Conservation (phyloP, 2,113 vertebrate species). For the Rhynchopsitta pachyrhyncha region DNA sequence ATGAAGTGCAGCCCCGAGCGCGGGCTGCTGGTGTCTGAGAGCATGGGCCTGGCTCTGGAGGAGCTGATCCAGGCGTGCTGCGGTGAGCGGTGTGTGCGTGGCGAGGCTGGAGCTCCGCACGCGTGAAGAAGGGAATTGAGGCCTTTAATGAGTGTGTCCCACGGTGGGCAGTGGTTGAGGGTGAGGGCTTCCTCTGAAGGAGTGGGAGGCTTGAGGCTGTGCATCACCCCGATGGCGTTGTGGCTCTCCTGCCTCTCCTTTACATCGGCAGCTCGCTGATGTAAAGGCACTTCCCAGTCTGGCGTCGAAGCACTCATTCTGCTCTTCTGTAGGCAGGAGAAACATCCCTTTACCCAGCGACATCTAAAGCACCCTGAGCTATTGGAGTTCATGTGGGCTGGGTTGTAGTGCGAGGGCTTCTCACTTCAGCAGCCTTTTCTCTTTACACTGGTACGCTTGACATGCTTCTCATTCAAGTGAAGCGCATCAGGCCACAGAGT, state of each 20-base stretch:
- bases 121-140: accelerated
- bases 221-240: not conserved
- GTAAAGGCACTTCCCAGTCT: not conserved
- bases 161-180: accelerated
- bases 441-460: not conserved
- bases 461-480: accelerated
- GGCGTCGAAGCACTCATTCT: accelerated
- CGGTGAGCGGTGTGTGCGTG: constrained; percentile 66
- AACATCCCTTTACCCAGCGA: accelerated
- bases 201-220: accelerated
- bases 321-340: too few relatives aligned
- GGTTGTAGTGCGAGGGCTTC: not conserved
- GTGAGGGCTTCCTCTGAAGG: accelerated
- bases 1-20: constrained; percentile 58
- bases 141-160: accelerated
- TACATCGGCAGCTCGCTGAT: not conserved
- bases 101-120: accelerated
- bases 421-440: not conserved
- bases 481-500: accelerated
- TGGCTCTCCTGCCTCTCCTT: not conserved
- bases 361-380: accelerated
- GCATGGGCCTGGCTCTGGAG: constrained; percentile 71
- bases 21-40: constrained; percentile 72
- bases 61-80: constrained; percentile 78
- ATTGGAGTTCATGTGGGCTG: accelerated